Base-by-base conservation (phyloP, 2,888 invertebrate species). In the Rutpela maculata region DNA sequence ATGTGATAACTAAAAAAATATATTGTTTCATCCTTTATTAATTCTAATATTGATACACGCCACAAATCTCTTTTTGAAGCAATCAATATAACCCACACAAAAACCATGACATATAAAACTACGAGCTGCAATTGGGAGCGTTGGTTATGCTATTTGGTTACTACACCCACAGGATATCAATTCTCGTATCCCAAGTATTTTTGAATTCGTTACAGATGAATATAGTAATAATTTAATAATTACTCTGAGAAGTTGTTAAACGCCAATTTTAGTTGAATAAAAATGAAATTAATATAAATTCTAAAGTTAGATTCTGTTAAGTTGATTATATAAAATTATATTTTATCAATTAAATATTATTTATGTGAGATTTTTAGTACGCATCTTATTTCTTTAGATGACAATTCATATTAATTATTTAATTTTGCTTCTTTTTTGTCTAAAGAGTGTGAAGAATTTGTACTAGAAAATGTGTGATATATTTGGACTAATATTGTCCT, bases 111-210 rank as follows among this genome's bases (percentile, higher is more conserved):
- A 18, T 6, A 56, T 9, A 56, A 56, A 56, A 56, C 9, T 18
- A 17, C 18, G 18, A 18, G 56, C 56, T 56, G 15, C 56, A 56
- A 17, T 56, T 56, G 18, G 56, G 56, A 17, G 56, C 18, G 56
- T 18, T 56, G 56, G 56, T 17, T 56, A 56, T 17, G 56, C 56
- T 56, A 56, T 56, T 18, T 56, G 56, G 18, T 56, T 56, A 18
- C 56, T 56, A 56, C 17, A 43, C 43, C 43, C 12, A 43, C 43
- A 15, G 2, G 2, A 15, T 43, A 15, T 43, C 43, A 43, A 7
- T 11, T 43, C 43, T 1, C 15, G 0, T 35, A 9, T 35, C 7
- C 31, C 22, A 26, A 26, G 22, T 35, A 35, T 7, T 7, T 35
- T 0, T 35, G 7, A 7, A 35, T 9, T 35, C 9, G 31, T 9